These are phyloP conservation scores for Dasysyrphus albostriatus DNA, from an alignment of 2,888 invertebrate species.

Conservation along the genomic window DNA sequence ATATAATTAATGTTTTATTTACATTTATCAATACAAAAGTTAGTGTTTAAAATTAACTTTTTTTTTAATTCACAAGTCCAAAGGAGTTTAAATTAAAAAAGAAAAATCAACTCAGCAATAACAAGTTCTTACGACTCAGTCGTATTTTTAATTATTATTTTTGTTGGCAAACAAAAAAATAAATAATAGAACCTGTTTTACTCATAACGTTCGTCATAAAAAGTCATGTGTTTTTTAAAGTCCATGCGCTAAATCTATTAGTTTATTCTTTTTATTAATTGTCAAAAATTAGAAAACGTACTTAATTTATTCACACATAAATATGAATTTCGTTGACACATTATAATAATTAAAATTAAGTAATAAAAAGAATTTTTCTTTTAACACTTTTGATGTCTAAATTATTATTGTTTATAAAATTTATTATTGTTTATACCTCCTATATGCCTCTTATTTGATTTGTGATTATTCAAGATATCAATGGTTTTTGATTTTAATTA, in stretches of 20 bases:
- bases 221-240: not conserved
- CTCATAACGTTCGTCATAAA: not conserved
- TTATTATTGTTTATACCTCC: not conserved
- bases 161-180: not conserved
- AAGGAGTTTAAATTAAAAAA: no score
- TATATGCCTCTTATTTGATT: not conserved
- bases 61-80: no score
- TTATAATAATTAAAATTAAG: not conserved
- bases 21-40: no score
- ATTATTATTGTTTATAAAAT: not conserved
- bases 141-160: no score
- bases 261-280: not conserved
- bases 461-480: not conserved
- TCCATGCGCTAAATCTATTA: not conserved
- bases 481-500: not conserved
- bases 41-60: no score
- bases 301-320: slow-evolving; percentile 4
- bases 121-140: no score
- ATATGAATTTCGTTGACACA: slow-evolving; percentile 5
- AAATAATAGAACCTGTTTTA: not conserved
- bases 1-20: no score
- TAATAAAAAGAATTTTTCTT: not conserved
- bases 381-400: not conserved
- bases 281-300: not conserved
- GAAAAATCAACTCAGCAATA: no score